Evolutionary conservation across 1,140 invertebrate genomes (phyloP), one percentile per base, ranked within the genome.

Genomic region (Nebria ingens): DNA sequence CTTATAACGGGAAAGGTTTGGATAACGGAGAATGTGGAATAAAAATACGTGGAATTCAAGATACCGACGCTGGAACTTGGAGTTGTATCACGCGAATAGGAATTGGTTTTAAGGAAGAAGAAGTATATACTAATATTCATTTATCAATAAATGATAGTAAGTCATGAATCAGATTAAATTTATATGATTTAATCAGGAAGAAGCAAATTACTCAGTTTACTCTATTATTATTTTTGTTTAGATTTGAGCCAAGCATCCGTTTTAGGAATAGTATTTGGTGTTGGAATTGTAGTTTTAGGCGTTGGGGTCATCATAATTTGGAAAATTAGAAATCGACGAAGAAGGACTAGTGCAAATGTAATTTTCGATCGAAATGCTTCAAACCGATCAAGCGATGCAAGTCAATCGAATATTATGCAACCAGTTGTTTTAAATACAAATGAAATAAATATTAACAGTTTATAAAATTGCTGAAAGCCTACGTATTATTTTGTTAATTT

Each of bases 81-180:
- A 45, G 9, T 45, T 45, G 40, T 45, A 45, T 45, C 3, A 45
- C 40, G 17, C 40, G 40, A 11, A 45, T 45, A 4, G 40, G 40
- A 12, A 4, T 4, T 12, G 6, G 6, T 4, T 45, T 11, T 45
- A 17, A 9, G 9, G 6, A 45, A 11, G 6, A 6, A 12, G 40
- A 45, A 45, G 15, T 45, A 12, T 17, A 45, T 17, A 45, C 40
- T 45, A 45, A 45, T 45, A 45, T 45, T 12, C 9, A 45, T 45
- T 4, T 45, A 11, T 4, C 6, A 9, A 12, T 45, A 11, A 45
- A 45, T 17, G 17, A 17, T 45, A 45, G 40, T 45, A 45, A 45
- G 40, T 45, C 25, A 34, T 45, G 40, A 9, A 11, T 29, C 13
- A 6, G 13, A 6, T 29, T 29, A 29, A 29, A 29, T 6, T 29